Evolutionary conservation across 2,797 vertebrate species (phyloP).

Genomic region (Agapornis canus): DNA sequence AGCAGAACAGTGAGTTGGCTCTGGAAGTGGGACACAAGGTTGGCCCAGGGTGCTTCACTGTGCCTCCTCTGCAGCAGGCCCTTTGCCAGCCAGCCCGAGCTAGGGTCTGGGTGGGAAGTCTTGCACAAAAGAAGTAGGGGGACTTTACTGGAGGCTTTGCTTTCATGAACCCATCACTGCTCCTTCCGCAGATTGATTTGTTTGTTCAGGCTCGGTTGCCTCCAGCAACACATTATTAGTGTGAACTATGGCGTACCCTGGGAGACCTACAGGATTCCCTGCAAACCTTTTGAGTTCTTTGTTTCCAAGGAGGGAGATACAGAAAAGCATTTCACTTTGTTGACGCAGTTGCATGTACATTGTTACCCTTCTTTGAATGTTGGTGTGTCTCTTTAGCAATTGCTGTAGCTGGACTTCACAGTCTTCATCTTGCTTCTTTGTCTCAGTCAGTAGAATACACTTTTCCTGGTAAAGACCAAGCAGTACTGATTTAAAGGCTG

Average conservation of each 20-base stretch:
- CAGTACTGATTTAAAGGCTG: not conserved
- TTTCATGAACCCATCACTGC: slow-evolving; percentile 24
- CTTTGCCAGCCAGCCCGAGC: not conserved
- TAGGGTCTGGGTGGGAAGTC: slow-evolving; percentile 38
- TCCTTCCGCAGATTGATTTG: slow-evolving; percentile 26
- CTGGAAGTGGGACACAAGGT: not conserved
- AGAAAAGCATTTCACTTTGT: slow-evolving; percentile 25
- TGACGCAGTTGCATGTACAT: not conserved
- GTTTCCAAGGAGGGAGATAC: slow-evolving; percentile 6
- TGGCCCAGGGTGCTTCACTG: not conserved
- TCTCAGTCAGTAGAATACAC: not conserved
- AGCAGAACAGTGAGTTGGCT: not conserved
- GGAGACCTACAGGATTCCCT: slow-evolving; percentile 69
- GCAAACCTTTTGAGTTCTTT: slow-evolving; percentile 61
- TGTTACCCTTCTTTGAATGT: not conserved
- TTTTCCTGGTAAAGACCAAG: not conserved
- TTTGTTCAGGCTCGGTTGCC: slow-evolving; percentile 74
- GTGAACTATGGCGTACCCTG: slow-evolving; percentile 65
- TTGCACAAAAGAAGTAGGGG: slow-evolving; percentile 37
- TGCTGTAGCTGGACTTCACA: not conserved
- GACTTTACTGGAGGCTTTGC: not conserved
- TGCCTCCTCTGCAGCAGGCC: not conserved
- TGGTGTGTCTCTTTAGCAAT: not conserved
- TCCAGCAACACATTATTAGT: slow-evolving; percentile 72
- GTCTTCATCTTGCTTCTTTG: not conserved